A percentile compares a stretch with the other conserved stretches of the same genome.
Evolutionary conservation across 2,113 vertebrate species (phyloP).

Genomic region (Sebastes fasciatus): DNA sequence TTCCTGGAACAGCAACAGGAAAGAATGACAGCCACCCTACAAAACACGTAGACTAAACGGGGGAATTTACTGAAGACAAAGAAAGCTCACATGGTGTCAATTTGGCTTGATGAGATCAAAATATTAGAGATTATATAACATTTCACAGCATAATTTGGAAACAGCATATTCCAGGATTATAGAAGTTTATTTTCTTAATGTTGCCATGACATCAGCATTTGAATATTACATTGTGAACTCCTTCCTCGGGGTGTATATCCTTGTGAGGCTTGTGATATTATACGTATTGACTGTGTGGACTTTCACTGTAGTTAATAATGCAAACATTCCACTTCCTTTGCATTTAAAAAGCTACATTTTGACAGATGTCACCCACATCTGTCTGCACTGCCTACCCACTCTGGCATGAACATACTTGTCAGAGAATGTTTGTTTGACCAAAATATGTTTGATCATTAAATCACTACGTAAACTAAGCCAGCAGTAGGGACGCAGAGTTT

Average conservation of each 20-base stretch:
- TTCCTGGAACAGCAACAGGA: neutral
- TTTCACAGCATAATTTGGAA: neutral
- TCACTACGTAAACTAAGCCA: neutral
- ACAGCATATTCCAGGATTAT: no score
- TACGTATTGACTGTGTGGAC: no score
- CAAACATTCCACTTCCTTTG: neutral
- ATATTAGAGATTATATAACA: neutral
- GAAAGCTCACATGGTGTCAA: neutral
- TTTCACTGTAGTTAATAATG: no score
- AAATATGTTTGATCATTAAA: neutral
- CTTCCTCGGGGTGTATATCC: no score
- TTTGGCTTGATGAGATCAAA: neutral
- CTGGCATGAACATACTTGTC: no score
- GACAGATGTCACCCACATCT: no score
- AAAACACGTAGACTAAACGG: neutral
- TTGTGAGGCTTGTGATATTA: no score
- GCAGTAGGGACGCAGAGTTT: neutral
- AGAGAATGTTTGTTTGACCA: no score
- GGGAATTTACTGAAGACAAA: neutral
- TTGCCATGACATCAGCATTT: neutral
- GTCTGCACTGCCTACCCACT: no score
- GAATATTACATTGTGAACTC: neutral
- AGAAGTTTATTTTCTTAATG: no score
- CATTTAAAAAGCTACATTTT: neutral
- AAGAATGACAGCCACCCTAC: neutral